phyloP scores from a whole-genome alignment of 2,888 invertebrate genomes.

The Leptopilina drosophilae region DNA sequence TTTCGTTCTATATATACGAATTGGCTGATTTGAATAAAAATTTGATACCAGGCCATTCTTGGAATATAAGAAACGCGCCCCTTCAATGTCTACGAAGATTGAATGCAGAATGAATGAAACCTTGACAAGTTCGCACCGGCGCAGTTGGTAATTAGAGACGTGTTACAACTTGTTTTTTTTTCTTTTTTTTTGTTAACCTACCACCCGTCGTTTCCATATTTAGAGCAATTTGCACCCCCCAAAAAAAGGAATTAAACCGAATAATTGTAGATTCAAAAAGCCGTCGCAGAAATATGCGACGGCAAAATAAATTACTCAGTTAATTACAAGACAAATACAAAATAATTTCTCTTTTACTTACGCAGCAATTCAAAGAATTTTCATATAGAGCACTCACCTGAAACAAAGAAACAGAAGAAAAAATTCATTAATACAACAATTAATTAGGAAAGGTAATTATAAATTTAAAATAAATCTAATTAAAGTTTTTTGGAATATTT shows the following conservation, averaged over 20 bases:
- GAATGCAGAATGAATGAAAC: conserved; percentile 54
- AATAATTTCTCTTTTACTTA: neutral
- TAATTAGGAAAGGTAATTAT: too few species aligned
- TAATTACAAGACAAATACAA: neutral
- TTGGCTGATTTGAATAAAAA: conserved; percentile 15
- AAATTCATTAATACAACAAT: neutral
- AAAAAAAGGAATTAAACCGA: neutral
- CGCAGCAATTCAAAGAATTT: neutral
- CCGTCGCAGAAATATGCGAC: neutral
- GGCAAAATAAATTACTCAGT: conserved; percentile 2
- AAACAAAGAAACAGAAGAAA: neutral
- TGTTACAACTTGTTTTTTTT: conserved; percentile 4
- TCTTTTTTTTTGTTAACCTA: neutral
- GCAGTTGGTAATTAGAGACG: conserved; percentile 44
- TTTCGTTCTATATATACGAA: neutral
- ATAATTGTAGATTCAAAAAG: conserved; percentile 10
- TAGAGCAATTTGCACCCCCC: neutral
- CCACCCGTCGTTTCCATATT: conserved; percentile 2
- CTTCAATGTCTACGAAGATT: conserved; percentile 17
- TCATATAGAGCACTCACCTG: conserved; percentile 1
- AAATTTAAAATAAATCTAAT: too few species aligned
- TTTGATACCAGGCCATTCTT: neutral
- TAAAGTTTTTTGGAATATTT: too few species aligned
- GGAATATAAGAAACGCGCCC: neutral
- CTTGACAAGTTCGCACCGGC: conserved; percentile 27